A percentile compares a stretch with the other conserved stretches of the same genome.
These are phyloP conservation scores for Rhabditophanes sp. DNA, from an alignment of 2,888 invertebrate genomes.

Conservation along the genomic window DNA sequence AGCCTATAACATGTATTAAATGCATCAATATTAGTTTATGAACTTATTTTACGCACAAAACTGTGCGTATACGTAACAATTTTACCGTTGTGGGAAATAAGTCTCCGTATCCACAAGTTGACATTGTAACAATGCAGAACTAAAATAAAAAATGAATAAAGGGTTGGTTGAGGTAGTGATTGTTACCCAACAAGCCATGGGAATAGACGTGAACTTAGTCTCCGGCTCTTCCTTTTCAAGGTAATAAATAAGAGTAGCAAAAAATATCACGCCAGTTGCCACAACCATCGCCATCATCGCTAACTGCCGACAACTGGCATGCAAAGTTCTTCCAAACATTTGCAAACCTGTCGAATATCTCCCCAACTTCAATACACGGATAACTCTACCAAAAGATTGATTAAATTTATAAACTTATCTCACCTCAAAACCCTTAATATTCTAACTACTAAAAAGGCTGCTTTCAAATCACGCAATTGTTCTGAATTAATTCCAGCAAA, in stretches of 20 bases:
- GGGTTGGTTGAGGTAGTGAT: constrained; percentile 18
- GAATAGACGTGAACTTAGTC: constrained; percentile 29
- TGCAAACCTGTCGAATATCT: constrained; percentile 34
- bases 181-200: constrained; percentile 37
- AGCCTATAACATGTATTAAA: constrained; percentile 16
- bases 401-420: too few species aligned
- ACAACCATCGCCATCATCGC: constrained; percentile 42
- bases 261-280: constrained; percentile 37
- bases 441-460: constrained; percentile 1
- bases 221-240: constrained; percentile 36
- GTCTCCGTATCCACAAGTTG: too few species aligned
- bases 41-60: too few species aligned
- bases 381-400: too few species aligned
- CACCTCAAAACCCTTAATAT: too few species aligned
- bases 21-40: too few species aligned
- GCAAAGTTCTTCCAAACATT: constrained; percentile 39
- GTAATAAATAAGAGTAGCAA: constrained; percentile 36
- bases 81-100: too few species aligned
- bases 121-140: not conserved
- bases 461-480: constrained; percentile 31
- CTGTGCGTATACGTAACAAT: too few species aligned
- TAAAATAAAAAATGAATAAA: constrained; percentile 5
- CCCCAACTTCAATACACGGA: constrained; percentile 36
- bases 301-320: constrained; percentile 21
- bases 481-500: constrained; percentile 30